Evolutionary conservation across 2,113 vertebrate species (phyloP), one percentile per base, ranked within the genome.

Genomic region (Atherinomorus stipes): DNA sequence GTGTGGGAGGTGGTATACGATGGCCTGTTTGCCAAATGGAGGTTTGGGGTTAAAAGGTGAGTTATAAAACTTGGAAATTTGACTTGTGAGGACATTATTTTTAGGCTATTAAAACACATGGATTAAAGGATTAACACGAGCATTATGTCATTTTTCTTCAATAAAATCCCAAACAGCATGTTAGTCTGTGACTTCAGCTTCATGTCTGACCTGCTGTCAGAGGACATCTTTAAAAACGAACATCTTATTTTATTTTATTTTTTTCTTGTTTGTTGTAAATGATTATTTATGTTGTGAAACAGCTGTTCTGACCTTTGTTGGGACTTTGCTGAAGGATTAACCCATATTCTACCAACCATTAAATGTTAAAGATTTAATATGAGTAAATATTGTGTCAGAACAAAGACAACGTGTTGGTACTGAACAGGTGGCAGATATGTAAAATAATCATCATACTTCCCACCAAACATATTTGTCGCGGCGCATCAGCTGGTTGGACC

Each of bases 341-440:
- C 44, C 44, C 18, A 47, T n/a, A 47, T 47, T 47, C 19, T n/a
- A 4, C 11, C 2, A 47, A 18, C 23, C n/a, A 54, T n/a, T n/a
- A 28, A 40, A 44, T 18, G 12, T 56, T 42, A 16, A n/a, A 4
- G 18, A 22, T 44, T 67, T n/a, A 28, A 38, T 12, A 26, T 18
- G 19, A 21, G 37, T 54, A 18, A 56, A 67, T 19, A 53, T 53
- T 26, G 23, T 18, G 23, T 12, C 13, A 44, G 44, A 66, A 53
- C 16, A 42, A 66, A 53, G 1, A 34, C 18, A 65, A 65, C n/a
- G 63, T 65, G 34, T 22, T 65, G 34, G 22, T 66, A 11, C 50
- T 66, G 50, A 66, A 38, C 37, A 2, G 54, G 18, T 47, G 44
- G 44, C 44, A 19, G 44, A n/a, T 2, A n/a, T 47, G 44, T 19